A percentile compares a stretch with the other conserved stretches of the same genome.
phyloP scores from a whole-genome alignment of 2,113 vertebrate species.

The Lipophrys pholis region DNA sequence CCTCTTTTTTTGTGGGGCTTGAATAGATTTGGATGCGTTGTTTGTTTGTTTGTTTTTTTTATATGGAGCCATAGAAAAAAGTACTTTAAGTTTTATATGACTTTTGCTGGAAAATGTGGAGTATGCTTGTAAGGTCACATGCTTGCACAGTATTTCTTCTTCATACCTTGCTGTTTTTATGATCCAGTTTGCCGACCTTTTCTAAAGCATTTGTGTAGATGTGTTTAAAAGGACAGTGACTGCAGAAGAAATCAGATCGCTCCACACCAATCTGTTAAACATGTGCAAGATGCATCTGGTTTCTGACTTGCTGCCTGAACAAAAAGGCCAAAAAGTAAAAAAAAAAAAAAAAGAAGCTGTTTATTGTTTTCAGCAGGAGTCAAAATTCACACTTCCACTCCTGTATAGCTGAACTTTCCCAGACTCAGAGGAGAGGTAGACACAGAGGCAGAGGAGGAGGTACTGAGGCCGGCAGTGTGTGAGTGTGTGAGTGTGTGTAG shows the following conservation, averaged over 20 bases:
- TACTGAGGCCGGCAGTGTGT: constrained; percentile 10
- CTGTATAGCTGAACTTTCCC: constrained; percentile 80
- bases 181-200: not conserved
- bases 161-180: constrained; percentile 7
- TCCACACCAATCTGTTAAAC: constrained; percentile 37
- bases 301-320: constrained; percentile 20
- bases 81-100: not conserved
- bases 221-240: constrained; percentile 9
- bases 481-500: constrained; percentile 49
- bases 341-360: constrained; percentile 59
- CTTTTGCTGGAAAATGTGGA: not conserved
- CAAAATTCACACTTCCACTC: constrained; percentile 86
- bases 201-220: not conserved
- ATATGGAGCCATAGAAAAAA: too few species aligned
- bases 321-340: constrained; percentile 41
- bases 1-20: not conserved
- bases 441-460: constrained; percentile 16
- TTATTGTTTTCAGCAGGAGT: constrained; percentile 83
- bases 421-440: constrained; percentile 67
- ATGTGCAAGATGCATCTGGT: constrained; percentile 73
- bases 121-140: not conserved
- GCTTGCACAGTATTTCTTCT: not conserved
- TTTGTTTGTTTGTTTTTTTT: too few species aligned
- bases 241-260: not conserved
- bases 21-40: not conserved